These are phyloP conservation scores for Synergus laeviventris DNA, from an alignment of 2,888 invertebrate genomes.

Conservation along the genomic window DNA sequence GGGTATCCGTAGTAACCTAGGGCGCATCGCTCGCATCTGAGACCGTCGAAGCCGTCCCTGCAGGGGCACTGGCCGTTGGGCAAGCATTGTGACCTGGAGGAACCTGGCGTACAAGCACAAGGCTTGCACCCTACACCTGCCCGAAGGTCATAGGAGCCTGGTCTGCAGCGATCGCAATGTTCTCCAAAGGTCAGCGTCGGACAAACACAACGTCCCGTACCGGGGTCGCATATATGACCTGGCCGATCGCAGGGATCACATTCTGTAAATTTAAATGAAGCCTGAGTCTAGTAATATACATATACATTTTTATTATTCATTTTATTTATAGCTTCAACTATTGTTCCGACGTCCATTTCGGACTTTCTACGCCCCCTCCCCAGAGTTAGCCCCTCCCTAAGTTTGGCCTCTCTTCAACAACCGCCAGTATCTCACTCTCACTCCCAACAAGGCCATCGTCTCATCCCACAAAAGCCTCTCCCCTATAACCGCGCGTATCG, in stretches of 20 bases:
- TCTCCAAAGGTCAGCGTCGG: constrained; percentile 91
- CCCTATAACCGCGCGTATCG: no score
- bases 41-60: constrained; percentile 85
- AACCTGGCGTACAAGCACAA: constrained; percentile 87
- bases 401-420: no score
- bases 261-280: constrained; percentile 76
- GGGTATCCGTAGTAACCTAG: constrained; percentile 93
- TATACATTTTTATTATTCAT: not conserved
- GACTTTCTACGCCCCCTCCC: no score
- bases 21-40: constrained; percentile 89
- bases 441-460: no score
- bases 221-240: constrained; percentile 93
- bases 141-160: constrained; percentile 88
- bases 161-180: constrained; percentile 87
- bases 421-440: no score
- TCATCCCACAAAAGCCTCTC: no score
- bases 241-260: constrained; percentile 87
- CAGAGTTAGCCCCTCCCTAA: no score
- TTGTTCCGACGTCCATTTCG: no score
- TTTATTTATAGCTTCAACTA: no score
- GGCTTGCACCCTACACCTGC: constrained; percentile 87
- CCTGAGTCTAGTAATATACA: constrained; percentile 1
- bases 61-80: constrained; percentile 86
- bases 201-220: constrained; percentile 94
- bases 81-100: constrained; percentile 83